phyloP scores from a whole-genome alignment of 2,113 vertebrate species.

The Cygnus buccinator region DNA sequence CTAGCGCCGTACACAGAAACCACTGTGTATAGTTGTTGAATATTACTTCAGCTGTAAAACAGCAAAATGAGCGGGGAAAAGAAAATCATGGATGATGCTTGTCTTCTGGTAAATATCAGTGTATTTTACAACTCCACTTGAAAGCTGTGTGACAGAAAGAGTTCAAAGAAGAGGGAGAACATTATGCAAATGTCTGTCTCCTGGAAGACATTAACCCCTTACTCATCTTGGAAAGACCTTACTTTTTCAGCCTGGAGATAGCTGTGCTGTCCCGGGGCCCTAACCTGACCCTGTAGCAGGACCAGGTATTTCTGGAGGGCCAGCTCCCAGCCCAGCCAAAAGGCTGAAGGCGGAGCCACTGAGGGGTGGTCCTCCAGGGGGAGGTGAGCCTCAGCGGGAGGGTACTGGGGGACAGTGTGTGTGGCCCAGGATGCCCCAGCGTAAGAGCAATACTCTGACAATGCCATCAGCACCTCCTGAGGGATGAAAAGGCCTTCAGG shows the following conservation, averaged over 20 bases:
- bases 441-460: rapidly evolving
- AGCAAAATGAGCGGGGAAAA: neutral
- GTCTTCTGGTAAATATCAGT: neutral
- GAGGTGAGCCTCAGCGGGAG: neutral
- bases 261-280: neutral
- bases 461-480: neutral
- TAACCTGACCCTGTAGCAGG: neutral
- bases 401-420: rapidly evolving
- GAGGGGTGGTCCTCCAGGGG: neutral
- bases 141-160: neutral
- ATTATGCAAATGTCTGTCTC: rapidly evolving
- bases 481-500: neutral
- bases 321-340: neutral
- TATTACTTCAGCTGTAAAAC: neutral
- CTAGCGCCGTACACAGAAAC: rapidly evolving
- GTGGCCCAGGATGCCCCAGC: rapidly evolving
- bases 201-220: neutral
- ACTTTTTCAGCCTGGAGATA: rapidly evolving
- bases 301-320: no score
- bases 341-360: neutral
- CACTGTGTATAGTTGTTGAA: rapidly evolving
- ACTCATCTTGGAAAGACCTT: neutral
- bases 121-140: neutral
- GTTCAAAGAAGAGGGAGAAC: neutral
- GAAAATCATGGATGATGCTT: neutral